These are phyloP conservation scores for Oligia fasciuncula DNA, from an alignment of 2,888 invertebrate genomes.

Conservation along the genomic window DNA sequence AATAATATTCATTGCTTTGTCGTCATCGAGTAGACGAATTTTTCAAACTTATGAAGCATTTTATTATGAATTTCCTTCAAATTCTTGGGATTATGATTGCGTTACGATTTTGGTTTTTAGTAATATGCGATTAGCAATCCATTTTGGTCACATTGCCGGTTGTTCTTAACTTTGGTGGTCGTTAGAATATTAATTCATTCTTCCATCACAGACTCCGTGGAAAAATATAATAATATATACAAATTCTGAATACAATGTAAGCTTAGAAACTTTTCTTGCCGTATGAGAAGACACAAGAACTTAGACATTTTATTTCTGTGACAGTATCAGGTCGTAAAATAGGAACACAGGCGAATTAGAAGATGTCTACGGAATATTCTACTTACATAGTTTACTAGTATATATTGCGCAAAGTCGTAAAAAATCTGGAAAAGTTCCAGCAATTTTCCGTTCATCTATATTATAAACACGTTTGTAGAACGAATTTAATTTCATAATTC, in stretches of 20 bases:
- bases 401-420: constrained; percentile 68
- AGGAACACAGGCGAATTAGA: constrained; percentile 49
- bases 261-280: constrained; percentile 28
- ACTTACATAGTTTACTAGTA: constrained; percentile 41
- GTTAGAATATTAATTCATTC: background rate
- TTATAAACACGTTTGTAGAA: constrained; percentile 60
- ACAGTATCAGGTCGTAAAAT: constrained; percentile 63
- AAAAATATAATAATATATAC: constrained; percentile 5
- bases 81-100: background rate
- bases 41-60: background rate
- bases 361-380: constrained; percentile 50
- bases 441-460: constrained; percentile 56
- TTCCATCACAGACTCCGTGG: background rate
- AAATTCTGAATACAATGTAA: constrained; percentile 37
- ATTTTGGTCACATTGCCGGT: background rate
- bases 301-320: constrained; percentile 47
- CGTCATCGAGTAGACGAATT: background rate
- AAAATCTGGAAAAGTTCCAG: constrained; percentile 76
- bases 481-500: constrained; percentile 57
- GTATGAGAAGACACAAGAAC: constrained; percentile 20
- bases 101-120: background rate
- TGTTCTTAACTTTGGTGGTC: background rate
- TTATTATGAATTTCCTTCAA: too few species aligned
- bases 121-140: background rate
- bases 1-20: background rate